phyloP scores from a whole-genome alignment of 2,797 vertebrate genomes.

The Meriones psammophilus region DNA sequence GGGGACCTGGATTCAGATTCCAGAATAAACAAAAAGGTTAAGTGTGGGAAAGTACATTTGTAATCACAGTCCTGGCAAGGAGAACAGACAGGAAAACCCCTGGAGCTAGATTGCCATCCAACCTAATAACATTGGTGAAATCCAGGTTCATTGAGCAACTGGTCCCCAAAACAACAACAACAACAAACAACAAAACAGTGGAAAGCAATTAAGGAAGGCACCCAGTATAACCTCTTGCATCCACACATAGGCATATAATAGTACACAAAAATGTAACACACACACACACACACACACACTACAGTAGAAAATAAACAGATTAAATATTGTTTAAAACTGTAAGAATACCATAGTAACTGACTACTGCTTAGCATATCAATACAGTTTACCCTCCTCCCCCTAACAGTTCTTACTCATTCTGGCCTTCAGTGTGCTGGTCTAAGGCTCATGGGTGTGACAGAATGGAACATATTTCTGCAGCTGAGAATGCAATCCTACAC shows the following conservation, averaged over 20 bases:
- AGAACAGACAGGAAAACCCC: background rate
- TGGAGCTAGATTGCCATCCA: background rate
- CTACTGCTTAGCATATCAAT: slow-evolving; percentile 79
- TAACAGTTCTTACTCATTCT: slow-evolving; percentile 86
- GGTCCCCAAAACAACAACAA: background rate
- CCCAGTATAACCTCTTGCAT: background rate
- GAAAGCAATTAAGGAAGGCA: background rate
- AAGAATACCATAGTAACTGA: slow-evolving; percentile 67
- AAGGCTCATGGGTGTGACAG: slow-evolving; percentile 86
- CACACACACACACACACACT: too few relatives aligned
- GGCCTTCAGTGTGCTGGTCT: slow-evolving; percentile 85
- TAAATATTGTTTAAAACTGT: slow-evolving; percentile 50
- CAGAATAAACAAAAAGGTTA: background rate
- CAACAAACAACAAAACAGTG: background rate
- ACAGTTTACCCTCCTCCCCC: slow-evolving; percentile 38
- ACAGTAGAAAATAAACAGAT: too few relatives aligned
- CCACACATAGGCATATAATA: background rate
- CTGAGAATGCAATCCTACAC: slow-evolving; percentile 88
- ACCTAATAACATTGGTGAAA: background rate
- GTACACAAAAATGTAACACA: background rate
- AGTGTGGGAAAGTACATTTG: background rate
- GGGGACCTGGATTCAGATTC: background rate
- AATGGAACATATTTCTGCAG: slow-evolving; percentile 89
- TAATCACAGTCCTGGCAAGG: background rate
- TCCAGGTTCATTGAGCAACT: background rate